Percentiles rank a stretch among this genome's conserved stretches.
phyloP scores from a whole-genome alignment of 2,797 vertebrate species.

The Anguilla obscura region DNA sequence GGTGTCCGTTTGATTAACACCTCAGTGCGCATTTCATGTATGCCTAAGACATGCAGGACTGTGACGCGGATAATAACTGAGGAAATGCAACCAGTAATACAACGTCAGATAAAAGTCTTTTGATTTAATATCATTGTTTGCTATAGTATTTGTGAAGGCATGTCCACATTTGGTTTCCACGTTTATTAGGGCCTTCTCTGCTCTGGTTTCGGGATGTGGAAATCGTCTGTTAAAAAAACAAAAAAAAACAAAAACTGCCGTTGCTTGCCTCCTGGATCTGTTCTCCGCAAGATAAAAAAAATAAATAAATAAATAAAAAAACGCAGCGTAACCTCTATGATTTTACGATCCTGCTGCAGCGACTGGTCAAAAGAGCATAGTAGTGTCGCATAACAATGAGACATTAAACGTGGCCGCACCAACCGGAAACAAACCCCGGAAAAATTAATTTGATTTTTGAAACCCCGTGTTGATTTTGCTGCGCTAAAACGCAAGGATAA shows the following conservation, averaged over 20 bases:
- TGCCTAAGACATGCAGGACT: not conserved
- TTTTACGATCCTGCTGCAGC: not conserved
- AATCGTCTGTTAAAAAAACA: not conserved
- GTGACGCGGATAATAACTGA: not conserved
- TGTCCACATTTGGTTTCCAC: not conserved
- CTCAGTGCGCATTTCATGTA: not conserved
- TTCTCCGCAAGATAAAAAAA: not conserved
- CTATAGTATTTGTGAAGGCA: not conserved
- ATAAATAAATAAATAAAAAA: not conserved
- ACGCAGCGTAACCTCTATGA: not conserved
- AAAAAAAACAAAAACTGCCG: not conserved
- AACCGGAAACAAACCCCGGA: not conserved
- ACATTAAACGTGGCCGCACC: not conserved
- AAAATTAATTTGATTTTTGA: not conserved
- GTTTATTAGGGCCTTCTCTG: not conserved
- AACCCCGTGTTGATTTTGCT: not conserved
- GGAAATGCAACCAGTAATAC: not conserved
- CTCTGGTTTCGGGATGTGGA: not conserved
- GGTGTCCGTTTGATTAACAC: not conserved
- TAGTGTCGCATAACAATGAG: not conserved
- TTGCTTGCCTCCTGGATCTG: not conserved
- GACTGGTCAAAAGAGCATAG: not conserved
- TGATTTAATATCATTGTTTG: not conserved
- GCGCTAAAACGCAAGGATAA: not conserved
- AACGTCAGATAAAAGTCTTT: not conserved